A percentile compares a stretch with the other conserved stretches of the same genome.
Evolutionary conservation across 1,140 invertebrate species (phyloP).

Genomic region (Ips typographus): DNA sequence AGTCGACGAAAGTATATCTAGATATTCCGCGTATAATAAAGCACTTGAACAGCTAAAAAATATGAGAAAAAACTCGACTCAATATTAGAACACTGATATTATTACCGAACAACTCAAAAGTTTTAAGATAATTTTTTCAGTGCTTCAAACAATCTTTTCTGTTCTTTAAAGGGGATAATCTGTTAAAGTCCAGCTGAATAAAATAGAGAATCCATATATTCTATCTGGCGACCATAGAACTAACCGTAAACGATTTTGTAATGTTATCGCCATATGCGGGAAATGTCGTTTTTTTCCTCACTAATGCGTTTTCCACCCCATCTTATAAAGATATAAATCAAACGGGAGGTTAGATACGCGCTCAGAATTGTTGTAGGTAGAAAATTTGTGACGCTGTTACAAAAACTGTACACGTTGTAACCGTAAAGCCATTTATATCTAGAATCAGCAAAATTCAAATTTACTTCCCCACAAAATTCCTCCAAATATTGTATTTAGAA

Average conservation of each 20-base stretch:
- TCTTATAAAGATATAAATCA: not conserved
- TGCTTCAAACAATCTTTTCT: too few relatives aligned
- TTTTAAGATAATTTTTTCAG: too few relatives aligned
- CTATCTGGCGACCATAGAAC: not conserved
- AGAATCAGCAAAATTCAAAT: too few relatives aligned
- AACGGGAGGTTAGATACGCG: not conserved
- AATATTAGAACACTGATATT: too few relatives aligned
- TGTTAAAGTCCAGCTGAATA: not conserved
- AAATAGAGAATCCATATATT: not conserved
- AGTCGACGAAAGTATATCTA: not conserved
- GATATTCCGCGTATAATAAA: not conserved
- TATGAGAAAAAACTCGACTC: too few relatives aligned
- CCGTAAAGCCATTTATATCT: too few relatives aligned
- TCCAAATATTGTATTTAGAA: too few relatives aligned
- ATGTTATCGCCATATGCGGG: slow-evolving; percentile 3
- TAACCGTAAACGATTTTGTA: not conserved
- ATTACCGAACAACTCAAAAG: too few relatives aligned
- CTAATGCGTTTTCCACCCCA: not conserved
- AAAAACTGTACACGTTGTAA: too few relatives aligned
- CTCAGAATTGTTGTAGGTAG: too few relatives aligned
- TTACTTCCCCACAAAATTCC: too few relatives aligned
- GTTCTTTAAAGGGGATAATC: not conserved
- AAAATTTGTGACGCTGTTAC: too few relatives aligned
- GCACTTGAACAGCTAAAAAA: not conserved
- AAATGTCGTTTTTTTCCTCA: not conserved